These are phyloP conservation scores for Melipona bicolor DNA, from an alignment of 2,888 invertebrate species.

Conservation along the genomic window DNA sequence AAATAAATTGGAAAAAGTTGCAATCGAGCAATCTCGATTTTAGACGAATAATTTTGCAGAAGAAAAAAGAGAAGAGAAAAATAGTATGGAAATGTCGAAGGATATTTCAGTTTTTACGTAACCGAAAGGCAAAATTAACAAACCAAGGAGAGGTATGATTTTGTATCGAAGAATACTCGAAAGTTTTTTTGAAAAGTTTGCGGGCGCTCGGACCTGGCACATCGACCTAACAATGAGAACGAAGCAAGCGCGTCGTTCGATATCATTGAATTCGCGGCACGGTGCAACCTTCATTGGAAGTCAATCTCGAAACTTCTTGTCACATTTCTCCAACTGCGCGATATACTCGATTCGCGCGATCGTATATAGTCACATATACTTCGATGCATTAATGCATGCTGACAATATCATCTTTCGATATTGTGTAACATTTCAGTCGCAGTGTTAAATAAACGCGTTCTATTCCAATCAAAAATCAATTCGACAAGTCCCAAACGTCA, in stretches of 20 bases:
- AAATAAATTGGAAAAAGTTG: not conserved
- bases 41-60: no score
- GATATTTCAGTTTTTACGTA: no score
- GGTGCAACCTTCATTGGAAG: not conserved
- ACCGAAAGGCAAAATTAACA: not conserved
- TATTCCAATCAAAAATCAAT: not conserved
- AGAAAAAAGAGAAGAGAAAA: no score
- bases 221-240: slow-evolving; percentile 1
- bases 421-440: not conserved
- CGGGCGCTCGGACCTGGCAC: not conserved
- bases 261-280: slow-evolving; percentile 18
- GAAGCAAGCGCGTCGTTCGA: slow-evolving; percentile 1
- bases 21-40: not conserved
- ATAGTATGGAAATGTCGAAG: no score
- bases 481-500: not conserved
- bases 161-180: not conserved
- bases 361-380: not conserved
- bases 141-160: not conserved
- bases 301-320: slow-evolving; percentile 30
- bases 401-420: not conserved
- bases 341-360: not conserved
- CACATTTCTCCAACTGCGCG: slow-evolving; percentile 6
- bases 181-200: slow-evolving; percentile 2
- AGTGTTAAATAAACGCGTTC: not conserved
- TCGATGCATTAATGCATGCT: not conserved